Evolutionary conservation across 2,888 invertebrate genomes (phyloP), one percentile per base, ranked within the genome.

Genomic region (Deilephila elpenor): DNA sequence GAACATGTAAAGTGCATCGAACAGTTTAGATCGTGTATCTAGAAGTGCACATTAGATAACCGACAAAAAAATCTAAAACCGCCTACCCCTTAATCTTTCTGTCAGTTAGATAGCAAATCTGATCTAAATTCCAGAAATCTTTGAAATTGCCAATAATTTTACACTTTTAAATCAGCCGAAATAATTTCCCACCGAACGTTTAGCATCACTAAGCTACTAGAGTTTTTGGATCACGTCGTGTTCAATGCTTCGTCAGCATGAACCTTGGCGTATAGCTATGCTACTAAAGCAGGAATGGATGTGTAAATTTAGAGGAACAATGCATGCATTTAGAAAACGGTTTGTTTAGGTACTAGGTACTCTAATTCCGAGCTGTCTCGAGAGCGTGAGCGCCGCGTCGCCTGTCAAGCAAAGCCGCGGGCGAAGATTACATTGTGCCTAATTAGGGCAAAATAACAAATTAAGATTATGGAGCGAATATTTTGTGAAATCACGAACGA

Each of bases 381-480:
- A 86, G 84, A 84, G 86, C 91, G 90, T 89, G 91, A 86, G 80
- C 83, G 80, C 81, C 87, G 81, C 87, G 86, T 91, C 90, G 87
- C 83, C 87, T 89, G 92, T 90, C 92, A 90, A 88, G 84, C 80
- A 77, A 77, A 73, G 88, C 93, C 90, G 85, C 86, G 75, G 87
- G 92, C 59, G 72, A 74, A 74, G 71, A 72, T 75, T 75, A 76
- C 71, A 73, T 73, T 74, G 74, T 67, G 73, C 37, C 73, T 77
- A 76, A 76, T 78, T 77, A 74, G 71, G 72, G 71, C 56, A 73
- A 70, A 70, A 71, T 70, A 59, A 73, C 64, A 72, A 17, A 64
- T 56, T 44, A 34, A 72, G 11, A 64, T 64, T 72, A 62, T 56
- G 56, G 56, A 17, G 56, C 53, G 37, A 73, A 59, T 73, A 67